Percentiles rank a stretch among this genome's conserved stretches.
phyloP scores from a whole-genome alignment of 2,888 invertebrate genomes.

The Scotopteryx bipunctaria region DNA sequence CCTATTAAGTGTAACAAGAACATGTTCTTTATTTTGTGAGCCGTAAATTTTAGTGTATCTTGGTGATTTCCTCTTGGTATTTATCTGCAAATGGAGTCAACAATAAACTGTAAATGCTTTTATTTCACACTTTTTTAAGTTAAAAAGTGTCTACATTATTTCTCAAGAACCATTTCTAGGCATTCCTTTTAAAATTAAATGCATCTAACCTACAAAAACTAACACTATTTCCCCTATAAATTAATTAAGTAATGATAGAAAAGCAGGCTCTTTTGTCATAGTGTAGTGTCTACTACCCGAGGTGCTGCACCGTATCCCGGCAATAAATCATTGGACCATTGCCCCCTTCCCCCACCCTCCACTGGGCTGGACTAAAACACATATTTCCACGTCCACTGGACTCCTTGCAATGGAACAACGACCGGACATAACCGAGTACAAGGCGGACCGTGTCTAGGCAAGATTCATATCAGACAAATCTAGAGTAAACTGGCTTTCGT shows the following conservation, averaged over 20 bases:
- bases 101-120: background rate
- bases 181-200: background rate
- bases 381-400: constrained; percentile 56
- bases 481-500: constrained; percentile 16
- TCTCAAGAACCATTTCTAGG: too few species aligned
- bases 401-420: constrained; percentile 51
- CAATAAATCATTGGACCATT: constrained; percentile 53
- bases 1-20: constrained; percentile 70
- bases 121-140: background rate
- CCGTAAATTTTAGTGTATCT: constrained; percentile 19
- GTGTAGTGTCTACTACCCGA: constrained; percentile 32
- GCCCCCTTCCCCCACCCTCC: constrained; percentile 10
- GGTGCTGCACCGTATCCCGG: constrained; percentile 41
- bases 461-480: constrained; percentile 27
- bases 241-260: constrained; percentile 26
- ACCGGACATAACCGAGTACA: constrained; percentile 47
- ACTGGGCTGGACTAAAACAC: constrained; percentile 43
- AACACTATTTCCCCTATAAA: constrained; percentile 9
- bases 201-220: background rate
- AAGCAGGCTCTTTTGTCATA: constrained; percentile 33
- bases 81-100: constrained; percentile 6
- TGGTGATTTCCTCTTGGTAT: constrained; percentile 18
- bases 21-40: constrained; percentile 57
- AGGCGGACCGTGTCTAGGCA: constrained; percentile 32
- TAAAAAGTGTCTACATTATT: too few species aligned